A percentile compares a stretch with the other conserved stretches of the same genome.
Conservation (phyloP, 2,797 vertebrate species). For the Myiotriccus ornatus region DNA sequence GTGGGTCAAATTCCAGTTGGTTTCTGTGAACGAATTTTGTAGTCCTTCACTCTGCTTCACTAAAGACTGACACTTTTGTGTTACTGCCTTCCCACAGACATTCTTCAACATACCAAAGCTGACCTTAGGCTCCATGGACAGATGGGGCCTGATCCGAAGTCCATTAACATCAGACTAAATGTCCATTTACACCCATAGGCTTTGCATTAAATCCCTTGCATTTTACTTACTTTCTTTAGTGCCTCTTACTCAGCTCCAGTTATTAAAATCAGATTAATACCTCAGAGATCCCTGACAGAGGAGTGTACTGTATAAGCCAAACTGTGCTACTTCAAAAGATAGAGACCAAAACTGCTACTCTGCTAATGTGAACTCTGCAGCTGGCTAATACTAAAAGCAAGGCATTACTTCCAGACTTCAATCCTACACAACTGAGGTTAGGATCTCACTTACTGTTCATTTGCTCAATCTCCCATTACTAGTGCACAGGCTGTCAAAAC, state of each 20-base stretch:
- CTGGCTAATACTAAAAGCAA: neutral
- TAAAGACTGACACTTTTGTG: neutral
- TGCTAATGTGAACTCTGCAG: neutral
- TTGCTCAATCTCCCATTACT: neutral
- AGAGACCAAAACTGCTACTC: neutral
- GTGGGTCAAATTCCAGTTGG: neutral
- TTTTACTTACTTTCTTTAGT: slow-evolving; percentile 53
- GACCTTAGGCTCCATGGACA: slow-evolving; percentile 3
- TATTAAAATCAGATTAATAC: slow-evolving; percentile 57
- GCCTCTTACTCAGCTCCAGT: slow-evolving; percentile 16
- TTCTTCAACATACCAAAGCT: slow-evolving; percentile 16
- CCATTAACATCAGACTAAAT: slow-evolving; percentile 32
- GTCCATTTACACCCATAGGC: neutral
- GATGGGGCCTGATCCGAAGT: slow-evolving; percentile 13
- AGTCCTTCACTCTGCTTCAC: neutral
- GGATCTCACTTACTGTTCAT: neutral
- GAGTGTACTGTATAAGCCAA: neutral
- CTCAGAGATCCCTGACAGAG: neutral
- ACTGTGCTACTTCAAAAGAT: neutral
- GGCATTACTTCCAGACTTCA: neutral
- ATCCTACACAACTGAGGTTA: neutral
- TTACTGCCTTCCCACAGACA: neutral
- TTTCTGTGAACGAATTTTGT: neutral
- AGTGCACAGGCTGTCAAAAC: neutral
- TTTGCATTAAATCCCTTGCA: slow-evolving; percentile 35